A percentile compares a stretch with the other conserved stretches of the same genome.
These are phyloP conservation scores for Paelopatides confundens DNA, from an alignment of 53 echinoderm and acorn worm species.

Conservation along the genomic window DNA sequence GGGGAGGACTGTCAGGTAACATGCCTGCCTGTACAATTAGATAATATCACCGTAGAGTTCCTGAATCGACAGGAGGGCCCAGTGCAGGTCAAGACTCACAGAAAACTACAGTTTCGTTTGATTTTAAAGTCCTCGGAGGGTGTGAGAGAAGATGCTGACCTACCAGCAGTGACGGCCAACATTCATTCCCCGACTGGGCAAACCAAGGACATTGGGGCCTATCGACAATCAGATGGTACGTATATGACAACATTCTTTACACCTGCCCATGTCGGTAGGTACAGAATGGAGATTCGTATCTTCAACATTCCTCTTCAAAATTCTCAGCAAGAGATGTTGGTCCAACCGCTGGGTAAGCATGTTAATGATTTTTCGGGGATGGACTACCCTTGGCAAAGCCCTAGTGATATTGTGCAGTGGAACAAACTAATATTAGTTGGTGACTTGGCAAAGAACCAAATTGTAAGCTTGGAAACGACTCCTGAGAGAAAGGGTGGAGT, in stretches of 20 bases:
- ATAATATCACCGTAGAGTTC: constrained; percentile 21
- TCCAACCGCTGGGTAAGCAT: constrained; percentile 16
- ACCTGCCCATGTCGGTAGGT: constrained; percentile 38
- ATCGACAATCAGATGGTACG: constrained; percentile 20
- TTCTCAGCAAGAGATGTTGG: constrained; percentile 33
- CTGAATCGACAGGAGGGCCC: background rate
- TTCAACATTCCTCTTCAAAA: constrained; percentile 39
- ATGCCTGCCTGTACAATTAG: constrained; percentile 6
- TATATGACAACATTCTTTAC: constrained; percentile 41
- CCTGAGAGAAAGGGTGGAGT: background rate
- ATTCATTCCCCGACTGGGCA: constrained; percentile 41
- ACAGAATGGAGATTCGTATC: constrained; percentile 40
- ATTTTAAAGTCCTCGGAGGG: background rate
- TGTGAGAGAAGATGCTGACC: background rate
- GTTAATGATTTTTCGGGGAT: background rate
- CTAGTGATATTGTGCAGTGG: constrained; percentile 45
- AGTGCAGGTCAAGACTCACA: constrained; percentile 37
- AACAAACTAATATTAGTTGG: constrained; percentile 13
- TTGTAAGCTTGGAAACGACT: background rate
- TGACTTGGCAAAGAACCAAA: constrained; percentile 34
- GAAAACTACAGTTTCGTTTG: constrained; percentile 30
- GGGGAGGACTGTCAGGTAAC: constrained; percentile 19
- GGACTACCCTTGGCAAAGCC: constrained; percentile 44
- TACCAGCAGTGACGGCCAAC: constrained; percentile 36
- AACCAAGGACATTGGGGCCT: constrained; percentile 33